phyloP scores from a whole-genome alignment of 35 echinoderm and acorn worm genomes.

The Strongylocentrotus purpuratus region DNA sequence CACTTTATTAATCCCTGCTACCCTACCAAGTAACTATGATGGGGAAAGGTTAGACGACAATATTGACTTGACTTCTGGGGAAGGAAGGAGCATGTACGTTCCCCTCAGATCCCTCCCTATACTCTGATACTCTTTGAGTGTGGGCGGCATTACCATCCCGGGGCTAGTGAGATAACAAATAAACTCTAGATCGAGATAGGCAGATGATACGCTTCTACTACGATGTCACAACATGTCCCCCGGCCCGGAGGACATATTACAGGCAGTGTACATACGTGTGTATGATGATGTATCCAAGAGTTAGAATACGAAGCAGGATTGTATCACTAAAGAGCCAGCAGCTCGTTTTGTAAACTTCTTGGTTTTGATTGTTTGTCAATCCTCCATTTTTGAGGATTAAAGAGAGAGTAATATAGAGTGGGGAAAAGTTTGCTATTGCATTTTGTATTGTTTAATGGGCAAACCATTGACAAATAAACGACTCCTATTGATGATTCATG shows the following conservation, averaged over 20 bases:
- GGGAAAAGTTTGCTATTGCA: too few species aligned
- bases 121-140: not conserved
- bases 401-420: not conserved
- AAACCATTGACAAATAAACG: too few species aligned
- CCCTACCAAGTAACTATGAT: not conserved
- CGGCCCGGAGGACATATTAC: not conserved
- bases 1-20: not conserved
- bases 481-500: too few species aligned
- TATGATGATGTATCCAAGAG: too few species aligned
- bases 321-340: too few species aligned
- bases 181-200: not conserved
- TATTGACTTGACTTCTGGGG: not conserved
- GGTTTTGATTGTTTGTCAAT: not conserved
- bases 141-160: not conserved
- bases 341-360: not conserved
- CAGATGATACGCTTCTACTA: not conserved
- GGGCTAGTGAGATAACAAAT: not conserved
- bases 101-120: not conserved
- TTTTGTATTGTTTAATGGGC: too few species aligned
- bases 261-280: not conserved
- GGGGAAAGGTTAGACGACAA: not conserved
- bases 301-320: too few species aligned
- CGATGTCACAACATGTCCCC: not conserved
- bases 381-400: not conserved
- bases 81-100: not conserved